Evolutionary conservation across 2,113 vertebrate genomes (phyloP), one percentile per base, ranked within the genome.

Genomic region (Agapornis roseicollis): DNA sequence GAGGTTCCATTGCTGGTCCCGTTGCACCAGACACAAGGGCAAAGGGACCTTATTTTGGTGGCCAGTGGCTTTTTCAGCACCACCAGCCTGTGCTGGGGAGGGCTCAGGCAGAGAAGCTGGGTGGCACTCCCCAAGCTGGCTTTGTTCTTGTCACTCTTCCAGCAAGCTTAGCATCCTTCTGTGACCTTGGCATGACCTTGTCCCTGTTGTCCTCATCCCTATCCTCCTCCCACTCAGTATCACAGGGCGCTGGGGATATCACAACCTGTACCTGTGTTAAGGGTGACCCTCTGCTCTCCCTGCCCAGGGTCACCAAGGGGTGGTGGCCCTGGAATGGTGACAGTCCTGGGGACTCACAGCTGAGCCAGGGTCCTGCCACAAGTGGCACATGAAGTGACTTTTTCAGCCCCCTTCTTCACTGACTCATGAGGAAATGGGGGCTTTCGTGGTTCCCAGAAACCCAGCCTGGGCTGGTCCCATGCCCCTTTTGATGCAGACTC

Each of bases 181-280:
- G 53, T 90, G 96, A 97, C 95, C 95, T 97, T 97, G 94, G 60
- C 72, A 53, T 83, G 96, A 95, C 96, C 96, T 97, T 97, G 95
- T 93, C 68, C 55, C 72, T 1, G 1, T 61, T 85, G 76, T 92
- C 88, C 50, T 97, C n/a, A 1, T 86, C 50, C 69, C 28, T 29
- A 13, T 92, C 88, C 41, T 90, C 29, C 33, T 86, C 37, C 29
- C 22, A 0, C 61, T 31, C 7, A 3, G 60, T 50, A 61, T 72
- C 13, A 1, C 1, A 9, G 71, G n/a, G 31, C 4, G 20, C 7
- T 69, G 46, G 47, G 41, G 60, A 13, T 47, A 37, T 42, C 23
- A 3, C 8, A 9, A 4, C 24, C 18, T 42, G 15, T 16, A 44
- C 27, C 33, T n/a, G 72, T 1, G 0, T 60, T 42, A 33, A 5